Evolutionary conservation across 2,888 invertebrate species (phyloP).

Genomic region (Cyclophora albipunctata): DNA sequence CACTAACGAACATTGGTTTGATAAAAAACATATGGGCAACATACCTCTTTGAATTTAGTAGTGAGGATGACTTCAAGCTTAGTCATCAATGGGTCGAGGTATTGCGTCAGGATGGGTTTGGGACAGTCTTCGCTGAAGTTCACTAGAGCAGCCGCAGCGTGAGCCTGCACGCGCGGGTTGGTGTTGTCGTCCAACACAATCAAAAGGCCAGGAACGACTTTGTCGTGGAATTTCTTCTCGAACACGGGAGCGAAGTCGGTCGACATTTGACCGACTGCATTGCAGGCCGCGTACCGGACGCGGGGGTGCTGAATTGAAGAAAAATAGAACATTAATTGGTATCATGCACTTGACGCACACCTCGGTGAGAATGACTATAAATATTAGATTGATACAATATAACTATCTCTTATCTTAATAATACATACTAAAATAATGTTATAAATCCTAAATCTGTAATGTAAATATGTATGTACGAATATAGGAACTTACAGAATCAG

Average conservation of each 20-base stretch:
- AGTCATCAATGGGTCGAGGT: constrained; percentile 92
- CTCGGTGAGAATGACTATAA: too few relatives aligned
- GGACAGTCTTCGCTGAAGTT: constrained; percentile 99
- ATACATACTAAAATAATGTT: too few relatives aligned
- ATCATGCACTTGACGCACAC: background rate
- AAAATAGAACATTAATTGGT: background rate
- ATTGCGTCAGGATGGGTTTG: constrained; percentile 91
- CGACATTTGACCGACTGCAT: constrained; percentile 99
- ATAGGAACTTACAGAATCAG: constrained; percentile 81
- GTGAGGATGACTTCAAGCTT: constrained; percentile 93
- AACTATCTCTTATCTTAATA: too few relatives aligned
- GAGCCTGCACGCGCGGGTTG: constrained; percentile 94
- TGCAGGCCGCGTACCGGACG: constrained; percentile 97
- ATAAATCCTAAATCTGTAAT: background rate
- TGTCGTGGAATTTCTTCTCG: constrained; percentile 98
- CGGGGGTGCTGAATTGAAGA: constrained; percentile 83
- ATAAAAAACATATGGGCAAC: constrained; percentile 1
- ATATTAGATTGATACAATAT: too few relatives aligned
- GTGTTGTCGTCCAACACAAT: constrained; percentile 91
- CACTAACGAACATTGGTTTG: constrained; percentile 72
- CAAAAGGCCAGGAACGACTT: constrained; percentile 93
- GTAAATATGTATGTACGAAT: background rate
- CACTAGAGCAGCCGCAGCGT: constrained; percentile 94
- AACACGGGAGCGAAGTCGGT: constrained; percentile 98
- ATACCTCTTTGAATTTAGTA: constrained; percentile 92